Conservation (phyloP, 2,888 invertebrate genomes). For the Rhodophaea formosa region DNA sequence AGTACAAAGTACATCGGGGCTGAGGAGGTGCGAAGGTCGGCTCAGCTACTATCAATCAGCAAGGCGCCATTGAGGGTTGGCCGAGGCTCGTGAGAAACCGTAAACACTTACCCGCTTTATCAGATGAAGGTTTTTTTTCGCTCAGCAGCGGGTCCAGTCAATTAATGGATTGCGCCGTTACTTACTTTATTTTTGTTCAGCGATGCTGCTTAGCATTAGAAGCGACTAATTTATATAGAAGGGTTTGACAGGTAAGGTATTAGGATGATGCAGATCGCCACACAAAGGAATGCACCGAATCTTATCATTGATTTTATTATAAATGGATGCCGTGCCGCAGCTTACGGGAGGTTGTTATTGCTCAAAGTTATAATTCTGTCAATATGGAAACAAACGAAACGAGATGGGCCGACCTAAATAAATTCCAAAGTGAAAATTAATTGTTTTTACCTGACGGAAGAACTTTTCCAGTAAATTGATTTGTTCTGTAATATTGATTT, state of each 20-base stretch:
- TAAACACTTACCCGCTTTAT: constrained; percentile 80
- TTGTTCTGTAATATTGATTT: constrained; percentile 59
- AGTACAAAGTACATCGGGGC: constrained; percentile 35
- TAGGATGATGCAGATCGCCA: constrained; percentile 57
- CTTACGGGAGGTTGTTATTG: constrained; percentile 34
- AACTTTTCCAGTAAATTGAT: constrained; percentile 43
- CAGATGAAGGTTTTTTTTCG: constrained; percentile 75
- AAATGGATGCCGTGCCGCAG: constrained; percentile 40
- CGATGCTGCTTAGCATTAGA: constrained; percentile 65
- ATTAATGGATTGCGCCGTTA: constrained; percentile 79
- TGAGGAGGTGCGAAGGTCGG: constrained; percentile 63
- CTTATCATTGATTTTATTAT: constrained; percentile 46
- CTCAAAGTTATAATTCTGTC: constrained; percentile 25
- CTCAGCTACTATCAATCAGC: constrained; percentile 76
- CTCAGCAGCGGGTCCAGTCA: constrained; percentile 75
- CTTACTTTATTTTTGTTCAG: constrained; percentile 70
- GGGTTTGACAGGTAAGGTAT: constrained; percentile 67
- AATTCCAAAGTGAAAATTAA: constrained; percentile 36
- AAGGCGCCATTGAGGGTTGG: constrained; percentile 80
- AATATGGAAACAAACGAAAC: constrained; percentile 27
- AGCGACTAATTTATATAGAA: constrained; percentile 70
- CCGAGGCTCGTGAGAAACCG: constrained; percentile 77
- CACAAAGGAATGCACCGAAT: constrained; percentile 46
- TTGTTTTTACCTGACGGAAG: constrained; percentile 33
- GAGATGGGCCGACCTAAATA: constrained; percentile 32